These are phyloP conservation scores for Amazona finschi DNA, from an alignment of 2,797 vertebrate species.

Conservation along the genomic window DNA sequence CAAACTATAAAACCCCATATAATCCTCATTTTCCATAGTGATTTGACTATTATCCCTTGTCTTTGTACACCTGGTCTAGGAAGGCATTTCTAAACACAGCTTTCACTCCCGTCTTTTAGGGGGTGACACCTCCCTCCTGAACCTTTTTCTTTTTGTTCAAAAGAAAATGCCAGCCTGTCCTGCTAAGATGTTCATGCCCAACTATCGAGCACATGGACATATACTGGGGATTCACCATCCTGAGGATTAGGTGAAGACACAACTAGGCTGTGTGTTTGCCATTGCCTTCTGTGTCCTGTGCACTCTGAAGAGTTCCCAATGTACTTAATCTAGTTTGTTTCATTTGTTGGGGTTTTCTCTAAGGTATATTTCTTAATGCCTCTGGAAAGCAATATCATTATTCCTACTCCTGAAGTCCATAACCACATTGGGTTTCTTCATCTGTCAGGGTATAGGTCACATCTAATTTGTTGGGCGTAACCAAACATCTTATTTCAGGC, in stretches of 20 bases:
- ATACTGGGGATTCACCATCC: neutral
- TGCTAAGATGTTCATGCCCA: neutral
- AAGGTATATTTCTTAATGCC: neutral
- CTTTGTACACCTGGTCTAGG: neutral
- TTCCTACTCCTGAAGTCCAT: neutral
- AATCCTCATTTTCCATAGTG: neutral
- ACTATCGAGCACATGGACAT: fast-evolving
- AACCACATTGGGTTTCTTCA: neutral
- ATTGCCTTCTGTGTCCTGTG: neutral
- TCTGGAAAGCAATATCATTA: neutral
- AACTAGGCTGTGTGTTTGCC: neutral
- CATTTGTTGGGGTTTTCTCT: neutral
- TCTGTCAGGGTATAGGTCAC: neutral
- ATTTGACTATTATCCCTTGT: neutral
- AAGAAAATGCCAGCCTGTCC: neutral
- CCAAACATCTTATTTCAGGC: neutral
- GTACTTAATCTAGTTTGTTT: neutral
- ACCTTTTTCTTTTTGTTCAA: neutral
- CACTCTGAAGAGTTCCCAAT: neutral
- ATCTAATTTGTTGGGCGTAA: neutral
- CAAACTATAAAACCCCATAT: neutral
- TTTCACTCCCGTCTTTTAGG: neutral
- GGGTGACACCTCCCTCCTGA: neutral
- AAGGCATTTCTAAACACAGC: neutral
- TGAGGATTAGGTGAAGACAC: neutral